Evolutionary conservation across 1,140 invertebrate genomes (phyloP), one percentile per base, ranked within the genome.

Genomic region (Sarcophaga peregrina): DNA sequence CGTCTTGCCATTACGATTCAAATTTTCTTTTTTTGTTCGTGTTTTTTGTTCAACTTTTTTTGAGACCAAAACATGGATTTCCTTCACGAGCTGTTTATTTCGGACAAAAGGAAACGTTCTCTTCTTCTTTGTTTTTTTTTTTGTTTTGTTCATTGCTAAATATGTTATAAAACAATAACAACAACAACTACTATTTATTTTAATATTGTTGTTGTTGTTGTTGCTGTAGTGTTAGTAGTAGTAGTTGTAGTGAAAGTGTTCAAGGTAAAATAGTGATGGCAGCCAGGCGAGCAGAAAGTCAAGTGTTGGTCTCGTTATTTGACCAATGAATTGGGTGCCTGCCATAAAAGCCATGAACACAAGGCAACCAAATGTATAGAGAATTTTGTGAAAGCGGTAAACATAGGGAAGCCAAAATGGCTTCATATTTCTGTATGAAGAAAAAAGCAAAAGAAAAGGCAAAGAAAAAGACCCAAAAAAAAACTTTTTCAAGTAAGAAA

Each of bases 231-330:
- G 25, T 37, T 37, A 37, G 25, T 37, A 37, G 25, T n/a, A n/a
- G 25, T 37, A 4, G 25, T 1, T 37, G 25, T 37, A 37, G 25
- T 37, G 25, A n/a, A 58, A 25, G 20, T 68, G 17, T 68, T 68
- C 62, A 68, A 68, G 62, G 62, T 68, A 68, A 68, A 20, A 58
- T 37, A 37, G 15, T 58, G 54, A 15, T 15, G 62, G n/a, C 17
- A 68, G 62, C 62, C 62, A 20, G n/a, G 62, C 62, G 10, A 25
- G 62, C 62, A 25, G n/a, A 68, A 68, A 68, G 62, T 68, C 20
- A 68, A 68, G 62, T 68, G 62, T 68, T 68, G 25, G 25, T 37
- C 4, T 37, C 4, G 17, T 68, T 68, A 68, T 68, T 20, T 68
- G 62, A 68, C 62, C 62, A 68, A 68, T 68, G 17, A 20, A 68